Base-by-base conservation (phyloP, 2,113 vertebrate species). In the Leucopsar rothschildi region DNA sequence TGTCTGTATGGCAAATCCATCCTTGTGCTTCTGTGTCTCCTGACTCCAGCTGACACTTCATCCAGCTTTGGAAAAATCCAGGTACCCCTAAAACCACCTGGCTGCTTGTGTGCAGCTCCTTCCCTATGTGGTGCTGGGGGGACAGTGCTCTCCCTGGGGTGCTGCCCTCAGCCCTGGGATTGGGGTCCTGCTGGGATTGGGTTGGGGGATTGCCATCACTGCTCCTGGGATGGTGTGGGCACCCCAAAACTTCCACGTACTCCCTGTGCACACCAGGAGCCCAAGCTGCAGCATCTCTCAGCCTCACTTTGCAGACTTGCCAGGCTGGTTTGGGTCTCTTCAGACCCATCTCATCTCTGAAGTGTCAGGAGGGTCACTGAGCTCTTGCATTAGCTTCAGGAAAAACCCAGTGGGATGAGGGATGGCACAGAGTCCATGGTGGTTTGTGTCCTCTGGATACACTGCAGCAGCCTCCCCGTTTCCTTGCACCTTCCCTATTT, bases 401-500 rank as follows among this genome's bases (percentile, higher is more conserved):
- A 52, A 45, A 72, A 82, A 6, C 12, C 37, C 87, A 7, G 49
- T 61, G 25, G 42, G 75, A 9, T 47, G 73, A 82, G 69, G 45
- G 24, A 42, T 69, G 79, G 84, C 75, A 27, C 14, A 47, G 68
- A 77, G 50, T 56, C 68, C 40, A 2, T 31, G 55, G 60, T 66
- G 82, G 14, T 94, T 86, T 86, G 50, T 79, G 70, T 92, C 82
- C 24, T 10, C 81, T 85, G 82, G 42, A 50, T 90, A 71, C 73
- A 95, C 93, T 84, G 92, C 45, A 19, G 45, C 70, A 91, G 47
- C 78, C 57, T 65, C 57, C 3, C 0, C 64, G 57, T 88, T 97
- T 94, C 92, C 75, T 93, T 39, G 80, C 86, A 75, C 82, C 77
- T 78, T 39, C 39, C 39, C 0, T 68, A 60, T 88, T 97, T 93